These are phyloP conservation scores for Bedellia somnulentella DNA, from an alignment of 2,888 invertebrate species.

Conservation along the genomic window DNA sequence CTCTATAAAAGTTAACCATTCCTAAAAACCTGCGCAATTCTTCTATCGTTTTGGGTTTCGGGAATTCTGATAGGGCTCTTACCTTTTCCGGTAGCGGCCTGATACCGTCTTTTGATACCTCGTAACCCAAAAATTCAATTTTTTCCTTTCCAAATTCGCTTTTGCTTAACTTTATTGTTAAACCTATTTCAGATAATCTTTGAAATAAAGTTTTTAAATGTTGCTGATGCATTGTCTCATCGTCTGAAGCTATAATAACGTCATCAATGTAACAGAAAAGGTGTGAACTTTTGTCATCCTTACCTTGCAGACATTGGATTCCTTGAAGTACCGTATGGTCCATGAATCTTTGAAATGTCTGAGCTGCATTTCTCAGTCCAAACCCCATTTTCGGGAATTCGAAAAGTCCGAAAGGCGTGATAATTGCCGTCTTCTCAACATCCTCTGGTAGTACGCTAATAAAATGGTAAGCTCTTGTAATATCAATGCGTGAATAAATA, in stretches of 20 bases:
- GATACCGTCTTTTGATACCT: constrained; percentile 68
- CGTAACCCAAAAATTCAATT: constrained; percentile 25
- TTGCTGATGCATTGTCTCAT: not conserved
- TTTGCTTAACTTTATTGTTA: constrained; percentile 2
- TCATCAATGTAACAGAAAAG: constrained; percentile 1
- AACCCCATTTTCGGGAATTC: constrained; percentile 19
- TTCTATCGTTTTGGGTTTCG: constrained; percentile 7
- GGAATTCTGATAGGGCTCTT: constrained; percentile 8
- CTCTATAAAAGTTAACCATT: constrained; percentile 9
- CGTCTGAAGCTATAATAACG: not conserved
- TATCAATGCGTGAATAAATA: constrained; percentile 14
- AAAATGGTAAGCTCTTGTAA: constrained; percentile 20
- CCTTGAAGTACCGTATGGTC: constrained; percentile 11
- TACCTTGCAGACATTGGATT: constrained; percentile 8
- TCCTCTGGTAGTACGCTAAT: constrained; percentile 20
- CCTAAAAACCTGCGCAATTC: constrained; percentile 11
- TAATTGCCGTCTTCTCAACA: constrained; percentile 23
- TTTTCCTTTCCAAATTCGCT: constrained; percentile 1
- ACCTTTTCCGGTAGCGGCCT: constrained; percentile 10
- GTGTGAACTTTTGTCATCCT: not conserved
- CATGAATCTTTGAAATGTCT: constrained; percentile 19
- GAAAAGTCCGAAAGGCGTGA: constrained; percentile 19
- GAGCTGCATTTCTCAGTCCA: constrained; percentile 19
- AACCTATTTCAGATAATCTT: not conserved
- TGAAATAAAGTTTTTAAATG: not conserved